A percentile compares a stretch with the other conserved stretches of the same genome.
Conservation (phyloP, 2,888 invertebrate genomes). For the Drosophila merina region DNA sequence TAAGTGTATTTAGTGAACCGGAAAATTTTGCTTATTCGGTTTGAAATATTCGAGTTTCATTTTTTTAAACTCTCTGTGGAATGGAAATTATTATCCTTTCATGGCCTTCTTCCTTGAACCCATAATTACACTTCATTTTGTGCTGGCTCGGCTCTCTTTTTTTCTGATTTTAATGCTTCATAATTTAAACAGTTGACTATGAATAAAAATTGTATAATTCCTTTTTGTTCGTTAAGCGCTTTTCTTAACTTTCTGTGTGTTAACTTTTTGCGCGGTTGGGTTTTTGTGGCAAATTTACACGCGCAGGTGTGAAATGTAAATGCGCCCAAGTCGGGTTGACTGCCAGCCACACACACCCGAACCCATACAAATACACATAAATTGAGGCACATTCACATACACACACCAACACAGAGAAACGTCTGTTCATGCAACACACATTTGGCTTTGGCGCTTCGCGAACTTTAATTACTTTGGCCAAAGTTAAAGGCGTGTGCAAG, state of each 20-base stretch:
- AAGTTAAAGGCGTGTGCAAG: constrained; percentile 72
- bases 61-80: too few species aligned
- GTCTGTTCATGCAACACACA: constrained; percentile 41
- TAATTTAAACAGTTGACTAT: constrained; percentile 8
- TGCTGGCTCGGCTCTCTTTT: neutral
- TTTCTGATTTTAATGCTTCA: constrained; percentile 31
- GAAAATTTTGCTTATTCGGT: neutral
- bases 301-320: constrained; percentile 74
- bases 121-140: constrained; percentile 9
- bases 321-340: constrained; percentile 59
- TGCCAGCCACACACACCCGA: constrained; percentile 24
- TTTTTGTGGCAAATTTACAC: constrained; percentile 43
- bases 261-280: constrained; percentile 61
- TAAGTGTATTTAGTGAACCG: constrained; percentile 1
- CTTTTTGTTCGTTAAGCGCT: constrained; percentile 39
- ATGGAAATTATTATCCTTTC: neutral
- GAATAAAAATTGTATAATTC: constrained; percentile 33
- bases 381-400: constrained; percentile 6
- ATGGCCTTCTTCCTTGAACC: neutral
- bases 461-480: constrained; percentile 74
- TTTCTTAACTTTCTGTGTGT: constrained; percentile 48
- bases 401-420: neutral
- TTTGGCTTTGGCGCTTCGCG: constrained; percentile 62
- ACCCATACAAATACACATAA: constrained; percentile 10
- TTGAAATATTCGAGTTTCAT: too few species aligned